These are phyloP conservation scores for Raja brachyura DNA, from an alignment of 2,113 vertebrate species.

Conservation along the genomic window DNA sequence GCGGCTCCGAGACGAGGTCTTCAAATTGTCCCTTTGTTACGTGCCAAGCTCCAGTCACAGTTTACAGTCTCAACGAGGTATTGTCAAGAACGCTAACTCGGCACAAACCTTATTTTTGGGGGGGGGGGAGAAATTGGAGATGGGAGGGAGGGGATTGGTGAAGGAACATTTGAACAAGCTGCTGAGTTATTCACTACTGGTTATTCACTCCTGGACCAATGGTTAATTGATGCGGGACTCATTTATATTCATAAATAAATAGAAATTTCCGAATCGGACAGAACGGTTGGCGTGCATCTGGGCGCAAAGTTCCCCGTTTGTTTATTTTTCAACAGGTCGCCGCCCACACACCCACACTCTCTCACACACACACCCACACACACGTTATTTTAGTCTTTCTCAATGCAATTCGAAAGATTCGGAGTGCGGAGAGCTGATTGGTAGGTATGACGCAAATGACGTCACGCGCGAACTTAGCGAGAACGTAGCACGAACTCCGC, in stretches of 20 bases:
- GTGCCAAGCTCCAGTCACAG: neutral
- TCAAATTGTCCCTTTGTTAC: conserved; percentile 31
- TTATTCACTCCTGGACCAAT: neutral
- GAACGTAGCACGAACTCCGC: too few species aligned
- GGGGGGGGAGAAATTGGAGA: neutral
- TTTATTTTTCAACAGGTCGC: neutral
- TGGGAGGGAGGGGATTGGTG: neutral
- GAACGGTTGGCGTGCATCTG: neutral
- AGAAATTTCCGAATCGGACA: neutral
- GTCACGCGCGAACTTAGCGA: too few species aligned
- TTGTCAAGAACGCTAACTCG: neutral
- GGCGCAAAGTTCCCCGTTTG: neutral
- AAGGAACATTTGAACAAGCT: neutral
- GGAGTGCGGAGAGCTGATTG: neutral
- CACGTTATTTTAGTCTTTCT: neutral
- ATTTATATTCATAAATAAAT: neutral
- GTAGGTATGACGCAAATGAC: too few species aligned
- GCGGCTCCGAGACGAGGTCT: neutral
- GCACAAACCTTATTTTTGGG: neutral
- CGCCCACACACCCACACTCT: too few species aligned
- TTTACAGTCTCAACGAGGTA: neutral
- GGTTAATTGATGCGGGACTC: too few species aligned
- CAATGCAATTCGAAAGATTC: neutral
- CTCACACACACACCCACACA: too few species aligned
- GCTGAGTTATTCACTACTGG: neutral